Evolutionary conservation across 2,113 vertebrate species (phyloP).

Genomic region (Zingel zingel): DNA sequence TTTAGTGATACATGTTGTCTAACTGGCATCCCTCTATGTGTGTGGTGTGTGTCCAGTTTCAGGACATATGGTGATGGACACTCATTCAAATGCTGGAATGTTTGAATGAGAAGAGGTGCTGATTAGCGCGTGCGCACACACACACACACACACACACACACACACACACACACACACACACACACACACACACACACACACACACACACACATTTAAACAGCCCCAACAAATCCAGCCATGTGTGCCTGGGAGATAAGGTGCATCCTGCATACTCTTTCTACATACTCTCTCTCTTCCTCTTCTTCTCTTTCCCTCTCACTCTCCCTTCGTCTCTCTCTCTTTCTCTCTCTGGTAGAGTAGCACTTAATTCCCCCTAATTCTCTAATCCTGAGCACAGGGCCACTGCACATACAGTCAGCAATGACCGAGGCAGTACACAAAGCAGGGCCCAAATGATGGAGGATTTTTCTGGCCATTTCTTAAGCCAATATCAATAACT

Average conservation of each 20-base stretch:
- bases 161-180: slow-evolving; percentile 24
- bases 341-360: slow-evolving; percentile 64
- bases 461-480: slow-evolving; percentile 19
- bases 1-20: slow-evolving; percentile 42
- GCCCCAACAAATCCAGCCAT: slow-evolving; percentile 78
- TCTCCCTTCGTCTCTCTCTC: slow-evolving; percentile 20
- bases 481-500: slow-evolving; percentile 50
- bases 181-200: slow-evolving; percentile 34
- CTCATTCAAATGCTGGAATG: slow-evolving; percentile 65
- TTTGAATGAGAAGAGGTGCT: slow-evolving; percentile 70
- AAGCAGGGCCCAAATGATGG: slow-evolving; percentile 27
- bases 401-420: slow-evolving; percentile 67
- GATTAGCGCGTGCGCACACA: slow-evolving; percentile 57
- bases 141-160: background rate
- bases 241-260: slow-evolving; percentile 82
- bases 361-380: slow-evolving; percentile 80
- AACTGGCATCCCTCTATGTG: slow-evolving; percentile 29
- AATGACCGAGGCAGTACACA: slow-evolving; percentile 53
- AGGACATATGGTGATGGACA: slow-evolving; percentile 62
- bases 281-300: slow-evolving; percentile 56
- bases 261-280: slow-evolving; percentile 73
- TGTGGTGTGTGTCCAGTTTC: slow-evolving; percentile 49
- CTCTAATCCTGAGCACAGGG: slow-evolving; percentile 75
- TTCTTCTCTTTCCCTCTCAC: slow-evolving; percentile 36
- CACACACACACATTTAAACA: slow-evolving; percentile 58